Percentiles rank a stretch among this genome's conserved stretches.
Evolutionary conservation across 1,140 invertebrate species (phyloP).

Genomic region (Drosophila sp.): DNA sequence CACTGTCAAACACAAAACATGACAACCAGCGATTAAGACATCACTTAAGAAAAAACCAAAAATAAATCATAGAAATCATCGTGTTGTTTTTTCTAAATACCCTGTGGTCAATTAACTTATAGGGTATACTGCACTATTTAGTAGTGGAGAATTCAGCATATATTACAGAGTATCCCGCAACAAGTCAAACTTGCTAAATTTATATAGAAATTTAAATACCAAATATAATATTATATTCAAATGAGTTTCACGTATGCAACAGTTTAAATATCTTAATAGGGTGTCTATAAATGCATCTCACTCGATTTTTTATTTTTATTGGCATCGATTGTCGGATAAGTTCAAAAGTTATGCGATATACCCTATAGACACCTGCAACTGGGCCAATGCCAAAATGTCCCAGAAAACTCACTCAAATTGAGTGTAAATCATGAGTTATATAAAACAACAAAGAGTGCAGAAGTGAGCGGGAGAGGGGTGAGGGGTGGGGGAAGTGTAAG

Average conservation of each 20-base stretch:
- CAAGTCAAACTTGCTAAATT: neutral
- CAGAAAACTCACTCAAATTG: slow-evolving; percentile 41
- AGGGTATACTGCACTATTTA: neutral
- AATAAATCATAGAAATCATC: slow-evolving; percentile 44
- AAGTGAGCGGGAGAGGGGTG: neutral
- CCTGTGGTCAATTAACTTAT: neutral
- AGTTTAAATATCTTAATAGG: neutral
- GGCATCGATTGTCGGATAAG: slow-evolving; percentile 39
- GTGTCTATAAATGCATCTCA: neutral
- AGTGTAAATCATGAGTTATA: slow-evolving; percentile 66
- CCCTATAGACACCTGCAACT: slow-evolving; percentile 68
- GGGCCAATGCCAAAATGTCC: slow-evolving; percentile 71
- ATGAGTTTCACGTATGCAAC: too few relatives aligned
- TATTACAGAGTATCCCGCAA: neutral
- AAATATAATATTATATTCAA: neutral
- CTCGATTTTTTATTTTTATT: slow-evolving; percentile 9
- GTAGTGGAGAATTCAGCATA: neutral
- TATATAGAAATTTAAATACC: too few relatives aligned
- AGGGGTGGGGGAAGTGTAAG: slow-evolving; percentile 42
- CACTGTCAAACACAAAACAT: slow-evolving; percentile 54
- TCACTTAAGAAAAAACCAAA: slow-evolving; percentile 40
- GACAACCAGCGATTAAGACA: slow-evolving; percentile 70
- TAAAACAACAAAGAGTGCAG: slow-evolving; percentile 36
- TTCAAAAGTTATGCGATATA: slow-evolving; percentile 52
- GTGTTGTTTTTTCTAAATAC: neutral